phyloP scores from a whole-genome alignment of 2,113 vertebrate species.

The Lipotes vexillifer region DNA sequence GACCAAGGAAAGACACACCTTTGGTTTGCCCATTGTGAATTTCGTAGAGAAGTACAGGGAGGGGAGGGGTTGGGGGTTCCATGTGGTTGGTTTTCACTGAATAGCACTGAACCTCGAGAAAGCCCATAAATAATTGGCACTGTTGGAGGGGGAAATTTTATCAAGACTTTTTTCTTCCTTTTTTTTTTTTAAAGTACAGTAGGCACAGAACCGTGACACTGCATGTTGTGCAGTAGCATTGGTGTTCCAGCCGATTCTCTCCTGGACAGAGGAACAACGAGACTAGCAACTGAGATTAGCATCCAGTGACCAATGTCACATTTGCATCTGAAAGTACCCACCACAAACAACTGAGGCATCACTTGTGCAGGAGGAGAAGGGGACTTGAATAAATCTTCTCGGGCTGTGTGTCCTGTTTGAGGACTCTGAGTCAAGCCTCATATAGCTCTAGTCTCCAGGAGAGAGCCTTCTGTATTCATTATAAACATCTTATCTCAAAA shows the following conservation, averaged over 20 bases:
- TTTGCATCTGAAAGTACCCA: conserved; percentile 39
- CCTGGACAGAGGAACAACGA: background rate
- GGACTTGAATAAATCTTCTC: background rate
- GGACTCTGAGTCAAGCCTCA: background rate
- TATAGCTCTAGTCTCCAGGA: background rate
- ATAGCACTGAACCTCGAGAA: background rate
- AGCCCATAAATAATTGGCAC: conserved; percentile 34
- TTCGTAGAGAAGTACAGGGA: background rate
- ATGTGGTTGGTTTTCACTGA: conserved; percentile 21
- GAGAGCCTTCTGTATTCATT: background rate
- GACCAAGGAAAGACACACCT: background rate
- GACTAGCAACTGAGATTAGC: background rate
- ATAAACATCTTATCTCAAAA: background rate
- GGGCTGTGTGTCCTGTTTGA: background rate
- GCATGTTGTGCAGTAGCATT: background rate
- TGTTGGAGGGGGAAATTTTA: background rate
- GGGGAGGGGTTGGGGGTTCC: background rate
- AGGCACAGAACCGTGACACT: background rate
- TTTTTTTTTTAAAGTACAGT: background rate
- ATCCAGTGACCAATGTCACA: background rate
- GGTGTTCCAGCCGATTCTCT: background rate
- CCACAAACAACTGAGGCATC: background rate
- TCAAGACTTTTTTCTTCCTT: background rate
- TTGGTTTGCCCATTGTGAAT: background rate
- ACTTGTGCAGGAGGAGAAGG: background rate